Percentiles rank a stretch among this genome's conserved stretches.
Conservation (phyloP, 2,113 vertebrate genomes). For the Galeopterus variegatus region DNA sequence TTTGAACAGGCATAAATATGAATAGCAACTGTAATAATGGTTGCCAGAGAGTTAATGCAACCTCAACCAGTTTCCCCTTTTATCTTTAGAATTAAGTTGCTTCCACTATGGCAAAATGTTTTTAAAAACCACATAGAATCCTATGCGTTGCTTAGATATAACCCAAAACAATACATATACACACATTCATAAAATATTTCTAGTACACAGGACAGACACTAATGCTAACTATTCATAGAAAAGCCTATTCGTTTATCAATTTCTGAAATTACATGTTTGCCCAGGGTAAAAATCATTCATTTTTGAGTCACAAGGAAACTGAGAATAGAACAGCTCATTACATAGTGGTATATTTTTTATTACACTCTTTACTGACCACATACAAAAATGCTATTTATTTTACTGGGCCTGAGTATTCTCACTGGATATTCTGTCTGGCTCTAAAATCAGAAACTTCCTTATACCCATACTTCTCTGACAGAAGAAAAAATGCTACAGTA, state of each 20-base stretch:
- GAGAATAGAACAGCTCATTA: constrained; percentile 20
- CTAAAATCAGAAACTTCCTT: constrained; percentile 56
- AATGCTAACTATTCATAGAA: constrained; percentile 53
- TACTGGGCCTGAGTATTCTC: constrained; percentile 38
- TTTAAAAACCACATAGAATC: constrained; percentile 57
- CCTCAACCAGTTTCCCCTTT: constrained; percentile 56
- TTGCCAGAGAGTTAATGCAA: constrained; percentile 65
- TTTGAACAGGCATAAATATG: constrained; percentile 59
- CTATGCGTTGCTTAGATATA: constrained; percentile 45
- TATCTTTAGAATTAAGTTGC: constrained; percentile 61
- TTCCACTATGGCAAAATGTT: constrained; percentile 39
- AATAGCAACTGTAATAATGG: constrained; percentile 64
- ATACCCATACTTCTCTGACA: constrained; percentile 35
- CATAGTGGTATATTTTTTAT: neutral
- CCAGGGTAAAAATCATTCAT: constrained; percentile 47
- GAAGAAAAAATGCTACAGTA: neutral
- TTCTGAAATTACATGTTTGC: constrained; percentile 65
- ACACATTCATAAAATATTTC: constrained; percentile 40
- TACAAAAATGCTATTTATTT: constrained; percentile 41
- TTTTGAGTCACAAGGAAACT: constrained; percentile 60
- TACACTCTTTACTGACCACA: constrained; percentile 18
- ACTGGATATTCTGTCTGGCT: constrained; percentile 30
- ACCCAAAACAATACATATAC: constrained; percentile 35
- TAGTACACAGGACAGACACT: constrained; percentile 8
- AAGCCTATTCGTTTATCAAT: constrained; percentile 46